Base-by-base conservation (phyloP, 2,113 vertebrate genomes). In the Sciurus niger region DNA sequence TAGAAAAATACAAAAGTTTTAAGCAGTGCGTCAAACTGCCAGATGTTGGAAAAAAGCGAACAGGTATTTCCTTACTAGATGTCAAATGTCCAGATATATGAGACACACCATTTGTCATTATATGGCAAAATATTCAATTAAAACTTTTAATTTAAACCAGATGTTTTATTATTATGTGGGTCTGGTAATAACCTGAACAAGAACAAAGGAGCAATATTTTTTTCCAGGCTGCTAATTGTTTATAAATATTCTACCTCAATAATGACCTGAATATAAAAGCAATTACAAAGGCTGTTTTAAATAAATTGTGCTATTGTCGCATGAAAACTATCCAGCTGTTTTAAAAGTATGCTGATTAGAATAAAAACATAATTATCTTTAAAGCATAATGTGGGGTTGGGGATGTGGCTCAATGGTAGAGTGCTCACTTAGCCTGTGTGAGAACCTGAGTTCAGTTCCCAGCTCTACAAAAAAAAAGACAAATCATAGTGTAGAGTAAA, bases 221-320 rank as follows among this genome's bases (percentile, higher is more conserved):
- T 89, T 58, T 91, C 77, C 40, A 87, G 48, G 84, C 63, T 94
- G 40, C 20, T 86, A 94, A 77, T 77, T 91, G 76, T 82, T 87
- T 90, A 68, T 96, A 80, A 87, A 83, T 60, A 83, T 87, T 76
- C 48, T 87, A 76, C 68, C 76, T 91, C 32, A 87, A 43, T 60
- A 91, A 87, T 77, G 48, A 46, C 74, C 48, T 80, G 87, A 82
- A 86, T 90, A 80, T 48, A 93, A 74, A 80, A 68, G 76, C 43
- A 70, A 74, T 94, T 96, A 76, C 14, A 51, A 84, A 74, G 46
- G 55, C 32, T 37, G 76, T 77, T 48, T 53, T 22, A 34, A 51
- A 80, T 83, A 82, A 83, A 82, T 60, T 70, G 34, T 87, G 14
- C 67, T 68, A 17, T 51, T 68, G 20, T 68, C 30, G 22, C 28